Evolutionary conservation across 2,888 invertebrate species (phyloP), one percentile per base, ranked within the genome.

Genomic region (Eupithecia centaureata): DNA sequence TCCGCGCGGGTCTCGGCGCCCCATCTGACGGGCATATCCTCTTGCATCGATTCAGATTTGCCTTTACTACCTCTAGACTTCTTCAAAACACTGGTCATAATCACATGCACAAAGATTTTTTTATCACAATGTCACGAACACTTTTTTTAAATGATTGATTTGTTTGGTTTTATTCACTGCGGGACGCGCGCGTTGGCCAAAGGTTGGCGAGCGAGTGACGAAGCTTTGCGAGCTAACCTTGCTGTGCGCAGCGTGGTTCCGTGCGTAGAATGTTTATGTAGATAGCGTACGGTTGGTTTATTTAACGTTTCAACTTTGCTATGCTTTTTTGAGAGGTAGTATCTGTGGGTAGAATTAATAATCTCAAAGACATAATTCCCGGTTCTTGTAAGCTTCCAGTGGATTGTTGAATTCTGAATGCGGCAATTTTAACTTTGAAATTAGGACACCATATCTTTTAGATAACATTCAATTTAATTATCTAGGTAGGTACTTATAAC

Each of bases 31-130:
- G 92, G 92, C 77, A 92, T 76, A 77, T 93, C 93, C 77, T 94
- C 93, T 84, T 92, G 93, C 93, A 93, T 92, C 79, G 93, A 93
- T 86, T 89, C 92, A 59, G 92, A 92, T 90, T 93, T 93, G 71
- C 92, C 92, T 84, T 93, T 93, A 68, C 88, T 85, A 63, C 91
- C 93, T 83, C 87, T 89, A 63, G 91, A 88, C 81, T 92, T 93
- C 82, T 93, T 94, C 76, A 93, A 86, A 76, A 93, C 93, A 93
- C 93, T 92, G 73, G 92, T 93, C 93, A 93, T 92, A 84, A 83
- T 83, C 89, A 92, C 91, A 90, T 87, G 88, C 90, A 91, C 86
- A 58, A 84, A 82, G 69, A 67, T 62, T 65, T 63, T 74, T 63
- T 64, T 70, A 70, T 78, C 77, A 77, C 74, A 73, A 75, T 74